Evolutionary conservation across 1,140 invertebrate genomes (phyloP), one percentile per base, ranked within the genome.

Genomic region (Papilio polyxenes): DNA sequence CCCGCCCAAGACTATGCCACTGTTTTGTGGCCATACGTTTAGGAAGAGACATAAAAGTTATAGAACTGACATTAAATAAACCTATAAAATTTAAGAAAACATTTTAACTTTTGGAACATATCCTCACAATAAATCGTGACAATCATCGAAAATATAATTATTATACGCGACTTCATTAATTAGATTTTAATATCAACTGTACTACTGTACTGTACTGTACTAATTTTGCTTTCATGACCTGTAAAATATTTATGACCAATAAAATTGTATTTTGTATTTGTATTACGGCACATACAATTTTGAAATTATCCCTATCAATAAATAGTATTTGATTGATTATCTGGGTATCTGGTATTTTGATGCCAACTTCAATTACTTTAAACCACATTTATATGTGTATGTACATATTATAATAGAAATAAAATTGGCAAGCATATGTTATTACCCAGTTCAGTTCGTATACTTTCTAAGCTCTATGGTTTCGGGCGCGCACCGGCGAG

Each of bases 1-100:
- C 81, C 89, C 90, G 85, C 86, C 88, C 87, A 87, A 89, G 86
- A 90, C 91, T 88, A 91, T 91, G 89, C 88, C 83, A 51, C 83
- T 83, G 86, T 83, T 83, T 89, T 86, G 84, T 89, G 87, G 89
- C 91, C 91, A 91, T 93, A 92, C 91, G 89, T 86, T 89, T 85
- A 76, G 44, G 80, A 85, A 90, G 89, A 92, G n/a, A 74, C 82
- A 80, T 1, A 9, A 86, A 89, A 3, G 13, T 81, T 76, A 48
- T 82, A 81, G 79, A 86, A 40, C 44, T 20, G 53, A 2, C 31
- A 83, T 72, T 72, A 4, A 15, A 83, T 72, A 37, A 72, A 37
- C 2, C 11, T 11, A 65, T 13, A 65, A 8, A 3, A 15, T 72
- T 72, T 72, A 10, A 17, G 17, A 59, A 20, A 1, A 17, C 53